Evolutionary conservation across 2,888 invertebrate species (phyloP), one percentile per base, ranked within the genome.

Genomic region (Drosophila melanosoma): DNA sequence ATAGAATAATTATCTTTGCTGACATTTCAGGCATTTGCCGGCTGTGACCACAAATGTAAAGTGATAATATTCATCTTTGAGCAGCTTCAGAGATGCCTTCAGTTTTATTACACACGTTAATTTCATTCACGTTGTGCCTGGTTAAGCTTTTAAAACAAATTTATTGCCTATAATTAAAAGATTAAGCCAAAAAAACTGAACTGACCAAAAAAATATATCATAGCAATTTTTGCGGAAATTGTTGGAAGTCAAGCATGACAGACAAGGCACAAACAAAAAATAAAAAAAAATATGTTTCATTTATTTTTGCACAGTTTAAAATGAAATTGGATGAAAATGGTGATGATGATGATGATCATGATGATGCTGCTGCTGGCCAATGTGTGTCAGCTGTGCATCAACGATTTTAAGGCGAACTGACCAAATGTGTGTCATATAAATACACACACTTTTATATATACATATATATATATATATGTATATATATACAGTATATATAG

Each of bases 321-420:
- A 54, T 63, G 65, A 81, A 69, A 77, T 73, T 77, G 79, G 59
- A 79, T 53, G 58, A 72, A 76, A 70, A 62, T 49, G 51, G 10
- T 4, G 38, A 60, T 63, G 32, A 54, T 42, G 32, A 1, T 35
- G 35, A 54, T 42, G 62, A 42, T 35, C 35, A 2, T n/a, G 56
- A 11, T 40, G 61, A 4, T 38, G 40, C 33, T 38, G 64, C 60
- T 69, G 66, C 33, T 64, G 79, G 57, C 17, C 56, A 75, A 84
- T 73, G 71, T 84, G 84, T 86, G 85, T 87, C 85, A 85, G 78
- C 79, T 78, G 78, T 84, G 85, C 81, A 82, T 79, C 84, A 84
- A 72, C 58, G 68, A 63, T 79, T 72, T 81, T 84, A 74, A 66
- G 56, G 58, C 67, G 63, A 81, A 83, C 68, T 72, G 82, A 69